Percentiles rank a stretch among this genome's conserved stretches.
Evolutionary conservation across 2,888 invertebrate genomes (phyloP).

Genomic region (Torymus texanus): DNA sequence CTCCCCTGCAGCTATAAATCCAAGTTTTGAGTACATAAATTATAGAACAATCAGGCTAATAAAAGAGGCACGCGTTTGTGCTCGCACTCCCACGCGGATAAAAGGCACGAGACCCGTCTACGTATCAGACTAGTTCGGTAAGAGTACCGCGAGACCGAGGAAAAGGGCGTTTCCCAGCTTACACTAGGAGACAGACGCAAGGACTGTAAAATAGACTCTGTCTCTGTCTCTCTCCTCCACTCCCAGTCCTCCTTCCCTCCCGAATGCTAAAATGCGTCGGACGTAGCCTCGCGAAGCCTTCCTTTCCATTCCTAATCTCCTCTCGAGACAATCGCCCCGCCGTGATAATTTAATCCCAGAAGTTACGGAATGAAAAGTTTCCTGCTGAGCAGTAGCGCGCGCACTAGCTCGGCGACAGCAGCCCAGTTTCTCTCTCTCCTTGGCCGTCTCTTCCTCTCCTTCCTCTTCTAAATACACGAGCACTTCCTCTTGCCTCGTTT

Average conservation of each 20-base stretch:
- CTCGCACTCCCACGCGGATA: slow-evolving; percentile 11
- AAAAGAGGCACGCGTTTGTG: slow-evolving; percentile 36
- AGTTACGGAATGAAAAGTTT: slow-evolving; percentile 74
- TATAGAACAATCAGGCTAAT: slow-evolving; percentile 53
- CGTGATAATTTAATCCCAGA: slow-evolving; percentile 74
- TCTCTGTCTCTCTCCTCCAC: not conserved
- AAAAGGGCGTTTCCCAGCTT: slow-evolving; percentile 45
- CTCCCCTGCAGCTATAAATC: slow-evolving; percentile 40
- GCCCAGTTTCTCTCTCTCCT: slow-evolving; percentile 45
- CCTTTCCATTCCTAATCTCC: slow-evolving; percentile 70
- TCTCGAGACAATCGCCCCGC: slow-evolving; percentile 71
- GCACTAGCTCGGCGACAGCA: slow-evolving; percentile 46
- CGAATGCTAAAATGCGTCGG: slow-evolving; percentile 58
- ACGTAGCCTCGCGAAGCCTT: slow-evolving; percentile 59
- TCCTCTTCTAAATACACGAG: slow-evolving; percentile 37
- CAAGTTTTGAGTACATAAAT: slow-evolving; percentile 46
- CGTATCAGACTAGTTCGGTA: not conserved
- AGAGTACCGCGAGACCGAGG: not conserved
- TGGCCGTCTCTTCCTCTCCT: slow-evolving; percentile 36
- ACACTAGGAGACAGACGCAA: slow-evolving; percentile 18
- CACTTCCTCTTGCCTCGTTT: slow-evolving; percentile 38
- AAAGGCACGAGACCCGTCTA: not conserved
- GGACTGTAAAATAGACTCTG: slow-evolving; percentile 47
- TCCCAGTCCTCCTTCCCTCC: slow-evolving; percentile 15
- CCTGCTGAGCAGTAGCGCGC: slow-evolving; percentile 61